Evolutionary conservation across 2,797 vertebrate species (phyloP).

Genomic region (Premnoplex brunnescens): DNA sequence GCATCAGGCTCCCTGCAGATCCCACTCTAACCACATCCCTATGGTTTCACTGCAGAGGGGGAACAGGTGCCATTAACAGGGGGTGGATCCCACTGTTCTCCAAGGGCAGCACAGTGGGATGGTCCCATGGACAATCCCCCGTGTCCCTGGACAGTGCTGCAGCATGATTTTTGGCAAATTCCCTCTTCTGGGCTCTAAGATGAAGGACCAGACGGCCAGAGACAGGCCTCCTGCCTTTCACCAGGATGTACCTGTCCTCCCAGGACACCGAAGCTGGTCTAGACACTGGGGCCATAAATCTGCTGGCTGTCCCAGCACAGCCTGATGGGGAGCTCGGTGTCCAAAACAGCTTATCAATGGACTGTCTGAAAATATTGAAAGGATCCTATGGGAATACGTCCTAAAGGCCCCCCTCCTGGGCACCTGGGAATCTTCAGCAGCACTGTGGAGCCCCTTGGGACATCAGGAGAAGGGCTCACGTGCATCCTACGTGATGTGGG

Average conservation of each 20-base stretch:
- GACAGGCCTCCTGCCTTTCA: neutral
- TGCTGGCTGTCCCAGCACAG: neutral
- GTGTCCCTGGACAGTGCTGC: neutral
- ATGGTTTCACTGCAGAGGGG: neutral
- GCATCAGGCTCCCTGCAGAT: neutral
- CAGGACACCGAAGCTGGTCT: neutral
- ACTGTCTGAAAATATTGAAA: neutral
- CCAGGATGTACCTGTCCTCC: slow-evolving; percentile 12
- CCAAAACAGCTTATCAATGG: neutral
- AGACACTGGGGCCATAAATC: neutral
- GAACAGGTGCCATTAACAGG: neutral
- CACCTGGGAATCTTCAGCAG: neutral
- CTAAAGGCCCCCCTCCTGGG: neutral
- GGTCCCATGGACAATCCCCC: fast-evolving
- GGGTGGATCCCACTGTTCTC: fast-evolving
- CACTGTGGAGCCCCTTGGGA: neutral
- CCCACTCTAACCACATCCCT: neutral
- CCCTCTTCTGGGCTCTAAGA: neutral
- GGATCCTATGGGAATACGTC: neutral
- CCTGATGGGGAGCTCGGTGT: neutral
- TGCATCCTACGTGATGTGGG: neutral
- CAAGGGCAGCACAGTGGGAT: fast-evolving
- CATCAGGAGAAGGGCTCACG: fast-evolving
- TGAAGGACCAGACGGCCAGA: neutral
- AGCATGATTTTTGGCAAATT: neutral